Evolutionary conservation across 2,888 invertebrate genomes (phyloP), one percentile per base, ranked within the genome.

Genomic region (Standfussiana lucernea): DNA sequence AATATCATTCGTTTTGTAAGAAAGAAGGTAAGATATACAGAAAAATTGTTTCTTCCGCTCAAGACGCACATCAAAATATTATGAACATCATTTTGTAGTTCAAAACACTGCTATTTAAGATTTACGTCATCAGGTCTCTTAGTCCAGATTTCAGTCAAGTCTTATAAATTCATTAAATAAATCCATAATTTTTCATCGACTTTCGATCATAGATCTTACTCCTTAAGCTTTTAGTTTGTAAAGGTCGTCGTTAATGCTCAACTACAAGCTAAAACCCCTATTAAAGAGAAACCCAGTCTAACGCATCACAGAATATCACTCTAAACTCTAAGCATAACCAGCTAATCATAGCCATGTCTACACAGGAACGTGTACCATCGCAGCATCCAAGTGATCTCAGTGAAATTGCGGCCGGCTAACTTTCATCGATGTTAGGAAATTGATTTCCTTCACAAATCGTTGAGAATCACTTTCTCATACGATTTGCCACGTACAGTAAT

Each of bases 391-490:
- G 65, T 66, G 68, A 85, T 82, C 65, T 35, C 80, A 85, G 69
- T 75, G 79, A 85, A 75, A 86, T 79, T 84, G 72, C 79, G 69
- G 66, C 70, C 74, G 71, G 67, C 59, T 73, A 72, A 89, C 92
- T 92, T 92, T 92, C 92, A 88, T 90, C 89, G 82, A 86, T 87
- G 88, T 77, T 88, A 88, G 86, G 88, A 88, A 92, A 91, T 90
- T 90, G 89, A 90, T 92, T 90, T 91, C 76, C 89, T 86, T 86
- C 86, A 83, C 87, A 84, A 87, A 87, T 87, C 85, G 79, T 73
- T 79, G 82, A 75, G 84, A 87, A 89, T 89, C 90, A 91, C 91
- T 91, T 91, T 91, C 91, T 89, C 86, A 70, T 71, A 42, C 67
- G 75, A 78, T 79, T 75, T 80, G 35, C 85, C 77, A 87, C 76